Percentiles rank a stretch among this genome's conserved stretches.
Evolutionary conservation across 2,888 invertebrate species (phyloP).

Genomic region (Caenorhabditis wallacei): DNA sequence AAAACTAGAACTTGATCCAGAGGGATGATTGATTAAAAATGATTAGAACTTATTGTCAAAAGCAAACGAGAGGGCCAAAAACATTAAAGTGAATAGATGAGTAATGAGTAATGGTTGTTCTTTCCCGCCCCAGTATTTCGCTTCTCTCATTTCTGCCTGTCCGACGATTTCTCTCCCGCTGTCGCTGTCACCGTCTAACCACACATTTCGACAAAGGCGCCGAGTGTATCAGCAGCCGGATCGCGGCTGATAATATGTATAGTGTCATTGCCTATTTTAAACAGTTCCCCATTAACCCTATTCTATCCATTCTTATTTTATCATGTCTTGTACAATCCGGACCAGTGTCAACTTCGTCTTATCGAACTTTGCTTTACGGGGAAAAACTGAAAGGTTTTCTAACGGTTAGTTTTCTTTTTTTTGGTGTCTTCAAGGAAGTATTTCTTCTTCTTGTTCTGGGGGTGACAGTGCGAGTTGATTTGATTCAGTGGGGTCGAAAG

Average conservation of each 20-base stretch:
- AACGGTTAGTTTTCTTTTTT: conserved; percentile 62
- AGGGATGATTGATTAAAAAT: conserved; percentile 23
- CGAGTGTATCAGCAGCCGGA: conserved; percentile 61
- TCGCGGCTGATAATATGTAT: conserved; percentile 63
- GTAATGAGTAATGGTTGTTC: conserved; percentile 63
- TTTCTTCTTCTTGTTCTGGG: conserved; percentile 32
- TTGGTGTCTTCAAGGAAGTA: conserved; percentile 29
- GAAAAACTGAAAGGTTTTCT: conserved; percentile 75
- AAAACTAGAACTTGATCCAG: conserved; percentile 6
- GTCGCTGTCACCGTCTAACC: conserved; percentile 59
- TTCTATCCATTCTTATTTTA: background rate
- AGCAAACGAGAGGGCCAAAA: conserved; percentile 30
- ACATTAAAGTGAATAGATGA: conserved; percentile 61
- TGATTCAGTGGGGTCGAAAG: conserved; percentile 52
- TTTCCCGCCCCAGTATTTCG: conserved; percentile 63
- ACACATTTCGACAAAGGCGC: conserved; percentile 59
- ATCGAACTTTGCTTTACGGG: conserved; percentile 71
- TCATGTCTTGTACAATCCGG: background rate
- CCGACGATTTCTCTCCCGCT: conserved; percentile 47
- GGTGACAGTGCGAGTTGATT: conserved; percentile 64
- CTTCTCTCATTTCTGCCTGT: conserved; percentile 54
- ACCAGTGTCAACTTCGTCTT: conserved; percentile 46
- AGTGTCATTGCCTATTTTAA: conserved; percentile 29
- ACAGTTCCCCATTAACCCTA: conserved; percentile 2
- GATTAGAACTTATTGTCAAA: conserved; percentile 28